A percentile compares a stretch with the other conserved stretches of the same genome.
phyloP scores from a whole-genome alignment of 2,888 invertebrate species.

The Deilephila elpenor region DNA sequence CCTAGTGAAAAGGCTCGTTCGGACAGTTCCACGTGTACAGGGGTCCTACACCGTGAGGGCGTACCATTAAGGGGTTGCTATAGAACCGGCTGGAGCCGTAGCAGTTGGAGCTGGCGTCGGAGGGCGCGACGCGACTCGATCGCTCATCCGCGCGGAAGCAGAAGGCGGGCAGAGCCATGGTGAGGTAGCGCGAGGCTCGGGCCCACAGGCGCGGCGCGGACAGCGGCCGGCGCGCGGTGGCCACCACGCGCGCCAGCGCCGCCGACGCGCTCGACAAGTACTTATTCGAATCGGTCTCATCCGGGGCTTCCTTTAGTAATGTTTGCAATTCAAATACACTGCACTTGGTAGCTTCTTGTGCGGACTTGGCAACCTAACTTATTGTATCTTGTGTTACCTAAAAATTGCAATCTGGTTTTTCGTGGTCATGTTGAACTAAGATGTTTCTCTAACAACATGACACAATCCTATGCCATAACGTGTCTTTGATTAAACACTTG shows the following conservation, averaged over 20 bases:
- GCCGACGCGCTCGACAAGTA: conserved; percentile 63
- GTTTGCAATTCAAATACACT: not conserved
- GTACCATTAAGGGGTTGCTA: conserved; percentile 75
- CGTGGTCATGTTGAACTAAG: too few relatives aligned
- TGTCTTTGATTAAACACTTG: too few relatives aligned
- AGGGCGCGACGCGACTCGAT: conserved; percentile 65
- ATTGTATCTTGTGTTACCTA: not conserved
- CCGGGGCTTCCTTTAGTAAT: conserved; percentile 44
- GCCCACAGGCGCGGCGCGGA: conserved; percentile 50
- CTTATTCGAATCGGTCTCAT: conserved; percentile 60
- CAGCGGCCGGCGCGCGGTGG: conserved; percentile 55
- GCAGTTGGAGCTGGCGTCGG: conserved; percentile 63
- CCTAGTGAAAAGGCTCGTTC: conserved; percentile 19
- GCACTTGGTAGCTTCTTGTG: not conserved
- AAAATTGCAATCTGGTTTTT: too few relatives aligned
- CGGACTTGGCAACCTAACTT: not conserved
- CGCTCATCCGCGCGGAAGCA: conserved; percentile 66
- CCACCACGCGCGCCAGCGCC: conserved; percentile 50
- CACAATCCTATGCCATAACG: too few relatives aligned
- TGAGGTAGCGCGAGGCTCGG: conserved; percentile 54
- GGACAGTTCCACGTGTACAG: not conserved
- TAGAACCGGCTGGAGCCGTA: conserved; percentile 70
- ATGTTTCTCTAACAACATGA: too few relatives aligned
- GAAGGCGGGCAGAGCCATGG: conserved; percentile 58
- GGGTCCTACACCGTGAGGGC: conserved; percentile 45